These are phyloP conservation scores for Hucho hucho DNA, from an alignment of 2,113 vertebrate genomes.

Conservation along the genomic window DNA sequence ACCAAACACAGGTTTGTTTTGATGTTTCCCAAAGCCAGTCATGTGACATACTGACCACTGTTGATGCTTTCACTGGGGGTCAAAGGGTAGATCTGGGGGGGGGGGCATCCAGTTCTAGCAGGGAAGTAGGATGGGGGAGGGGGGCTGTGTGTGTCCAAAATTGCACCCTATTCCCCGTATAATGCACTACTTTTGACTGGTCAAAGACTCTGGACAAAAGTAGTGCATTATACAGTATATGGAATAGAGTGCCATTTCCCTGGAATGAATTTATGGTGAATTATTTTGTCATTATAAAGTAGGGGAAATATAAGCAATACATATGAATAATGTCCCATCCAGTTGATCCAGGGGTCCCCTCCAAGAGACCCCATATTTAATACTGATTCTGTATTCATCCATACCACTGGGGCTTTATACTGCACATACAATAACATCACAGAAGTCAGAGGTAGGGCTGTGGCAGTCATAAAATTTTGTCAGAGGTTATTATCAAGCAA, in stretches of 20 bases:
- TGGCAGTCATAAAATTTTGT: no score
- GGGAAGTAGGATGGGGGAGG: neutral
- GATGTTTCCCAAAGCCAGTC: slow-evolving; percentile 1
- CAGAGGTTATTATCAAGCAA: no score
- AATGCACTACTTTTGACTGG: no score
- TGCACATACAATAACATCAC: slow-evolving; percentile 21
- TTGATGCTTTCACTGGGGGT: slow-evolving; percentile 35
- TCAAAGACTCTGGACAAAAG: neutral
- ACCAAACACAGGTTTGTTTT: neutral
- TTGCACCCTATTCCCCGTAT: neutral
- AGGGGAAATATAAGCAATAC: neutral
- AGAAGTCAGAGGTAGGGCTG: slow-evolving; percentile 2
- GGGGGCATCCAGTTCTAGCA: neutral
- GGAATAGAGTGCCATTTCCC: no score
- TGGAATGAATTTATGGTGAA: neutral
- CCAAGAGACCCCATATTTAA: slow-evolving; percentile 25
- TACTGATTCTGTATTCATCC: slow-evolving; percentile 39
- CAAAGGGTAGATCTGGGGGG: neutral
- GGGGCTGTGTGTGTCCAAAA: no score
- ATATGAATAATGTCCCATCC: slow-evolving; percentile 23
- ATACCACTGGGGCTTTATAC: slow-evolving; percentile 3
- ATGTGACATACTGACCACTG: no score
- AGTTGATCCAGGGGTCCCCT: slow-evolving; percentile 47
- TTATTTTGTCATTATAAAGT: neutral
- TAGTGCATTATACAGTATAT: no score